Base-by-base conservation (phyloP, 92 coral and sea anemone genomes). In the Anthopleura xanthogrammica region DNA sequence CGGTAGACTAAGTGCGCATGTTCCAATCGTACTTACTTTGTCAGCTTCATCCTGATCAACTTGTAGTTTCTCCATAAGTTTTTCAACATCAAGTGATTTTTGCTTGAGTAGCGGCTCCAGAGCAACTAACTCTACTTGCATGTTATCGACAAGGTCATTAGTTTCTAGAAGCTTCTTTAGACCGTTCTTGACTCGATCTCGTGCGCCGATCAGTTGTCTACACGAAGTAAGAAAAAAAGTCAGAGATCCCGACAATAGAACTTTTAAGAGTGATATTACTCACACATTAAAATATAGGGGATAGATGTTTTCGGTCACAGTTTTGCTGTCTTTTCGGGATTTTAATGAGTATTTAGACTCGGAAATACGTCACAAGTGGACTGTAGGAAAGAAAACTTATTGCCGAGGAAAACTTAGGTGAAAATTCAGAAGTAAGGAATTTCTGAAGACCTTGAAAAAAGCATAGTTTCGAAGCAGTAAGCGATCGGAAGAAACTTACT, bases 101-200 rank as follows among this genome's bases (percentile, higher is more conserved):
- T 96, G 98, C 79, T 96, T 96, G 68, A 96, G 81, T 60, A 88
- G 98, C 1, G 98, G 98, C 68, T 96, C 98, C 48, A 96, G 85
- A 39, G 98, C 98, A 5, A 96, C 98, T 41, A 96, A 82, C 78
- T 96, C 98, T 1, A 96, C 92, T 73, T 96, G 98, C 98, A 96
- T 96, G 50, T 90, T 96, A 68, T 96, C 98, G 60, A 96, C 98
- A 68, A 96, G 85, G 60, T 96, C 98, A 76, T 96, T 96, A 7
- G 98, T 96, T 80, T 96, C 98, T 40, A 96, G 90, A 16, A 96
- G 93, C 84, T 96, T 96, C 90, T 94, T 88, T 74, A 94, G 80
- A 39, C 99, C 99, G 68, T 96, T 96, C 81, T 96, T 96, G 46
- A 96, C 99, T 36, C 99, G 97, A 80, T 96, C 99, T 68, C 99